phyloP scores from a whole-genome alignment of 2,113 vertebrate genomes.

The Montifringilla adamsi region DNA sequence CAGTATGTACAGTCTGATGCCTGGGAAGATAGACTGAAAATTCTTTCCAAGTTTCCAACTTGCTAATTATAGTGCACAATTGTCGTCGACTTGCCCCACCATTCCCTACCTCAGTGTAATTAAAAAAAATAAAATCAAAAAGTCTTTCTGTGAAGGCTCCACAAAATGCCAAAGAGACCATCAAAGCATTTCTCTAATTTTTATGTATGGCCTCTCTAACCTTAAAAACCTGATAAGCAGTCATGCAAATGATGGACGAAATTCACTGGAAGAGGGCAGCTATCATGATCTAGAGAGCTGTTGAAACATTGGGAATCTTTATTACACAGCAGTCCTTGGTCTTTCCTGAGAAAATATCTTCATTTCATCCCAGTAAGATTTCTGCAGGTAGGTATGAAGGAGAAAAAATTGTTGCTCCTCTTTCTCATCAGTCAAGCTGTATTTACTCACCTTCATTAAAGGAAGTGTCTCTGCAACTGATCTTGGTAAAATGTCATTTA shows the following conservation, averaged over 20 bases:
- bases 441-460: slow-evolving; percentile 37
- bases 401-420: not conserved
- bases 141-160: not conserved
- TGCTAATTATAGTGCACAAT: slow-evolving; percentile 14
- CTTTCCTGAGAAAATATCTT: slow-evolving; percentile 29
- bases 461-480: not conserved
- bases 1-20: not conserved
- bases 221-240: not conserved
- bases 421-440: not conserved
- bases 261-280: not conserved
- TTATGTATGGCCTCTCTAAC: not conserved
- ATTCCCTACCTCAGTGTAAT: not conserved
- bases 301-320: not conserved
- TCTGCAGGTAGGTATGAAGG: not conserved
- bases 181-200: not conserved
- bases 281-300: not conserved
- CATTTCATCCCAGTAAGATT: not conserved
- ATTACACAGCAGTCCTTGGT: not conserved
- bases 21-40: not conserved
- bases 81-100: not conserved
- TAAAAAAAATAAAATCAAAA: not conserved
- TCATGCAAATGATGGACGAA: slow-evolving; percentile 16
- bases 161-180: not conserved
- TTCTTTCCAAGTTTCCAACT: not conserved
- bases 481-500: not conserved